A percentile compares a stretch with the other conserved stretches of the same genome.
Conservation (phyloP, 2,888 invertebrate species). For the Agrenia bidenticulata region DNA sequence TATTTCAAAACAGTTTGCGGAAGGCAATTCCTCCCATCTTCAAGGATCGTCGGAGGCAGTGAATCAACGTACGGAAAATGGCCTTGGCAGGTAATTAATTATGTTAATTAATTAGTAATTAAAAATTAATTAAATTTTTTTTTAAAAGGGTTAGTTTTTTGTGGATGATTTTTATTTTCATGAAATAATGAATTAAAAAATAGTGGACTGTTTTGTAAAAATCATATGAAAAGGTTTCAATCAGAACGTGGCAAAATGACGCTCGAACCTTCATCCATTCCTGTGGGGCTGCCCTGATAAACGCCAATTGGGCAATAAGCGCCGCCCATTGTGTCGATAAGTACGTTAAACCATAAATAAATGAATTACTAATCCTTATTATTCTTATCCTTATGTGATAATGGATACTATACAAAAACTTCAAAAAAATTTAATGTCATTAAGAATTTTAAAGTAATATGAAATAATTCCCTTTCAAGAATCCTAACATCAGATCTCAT, state of each 20-base stretch:
- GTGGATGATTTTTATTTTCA: too few relatives aligned
- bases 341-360: conserved; percentile 61
- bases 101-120: too few relatives aligned
- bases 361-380: neutral
- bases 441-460: too few relatives aligned
- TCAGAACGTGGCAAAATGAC: conserved; percentile 85
- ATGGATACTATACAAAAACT: too few relatives aligned
- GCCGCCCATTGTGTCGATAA: conserved; percentile 93
- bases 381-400: neutral
- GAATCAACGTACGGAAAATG: conserved; percentile 42
- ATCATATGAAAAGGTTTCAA: too few relatives aligned
- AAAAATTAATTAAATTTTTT: too few relatives aligned
- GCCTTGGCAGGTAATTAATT: conserved; percentile 47
- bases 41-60: conserved; percentile 41
- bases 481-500: conserved; percentile 84
- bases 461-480: conserved; percentile 55
- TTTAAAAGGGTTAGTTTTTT: too few relatives aligned
- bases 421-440: too few relatives aligned
- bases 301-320: conserved; percentile 93
- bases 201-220: too few relatives aligned
- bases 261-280: conserved; percentile 79
- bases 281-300: conserved; percentile 85
- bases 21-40: conserved; percentile 42
- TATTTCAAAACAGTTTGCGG: conserved; percentile 45
- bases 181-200: too few relatives aligned